Base-by-base conservation (phyloP, 2,888 invertebrate species). In the Macrophya alboannulata region DNA sequence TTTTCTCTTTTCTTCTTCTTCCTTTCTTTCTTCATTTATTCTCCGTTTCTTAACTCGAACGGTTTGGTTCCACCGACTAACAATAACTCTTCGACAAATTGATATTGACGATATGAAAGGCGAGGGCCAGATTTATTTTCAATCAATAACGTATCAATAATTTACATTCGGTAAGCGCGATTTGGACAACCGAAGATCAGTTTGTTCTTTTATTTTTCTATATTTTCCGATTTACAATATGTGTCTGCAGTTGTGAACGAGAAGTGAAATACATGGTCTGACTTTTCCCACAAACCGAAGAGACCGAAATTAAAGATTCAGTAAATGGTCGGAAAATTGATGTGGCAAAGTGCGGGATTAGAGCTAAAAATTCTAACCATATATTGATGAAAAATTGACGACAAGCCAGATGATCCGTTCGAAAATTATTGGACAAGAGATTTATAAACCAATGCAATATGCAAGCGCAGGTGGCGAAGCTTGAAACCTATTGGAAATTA, bases 391-490 rank as follows among this genome's bases (percentile, higher is more conserved):
- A 17, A 37, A 77, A 77, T 12, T 51, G 31, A n/a, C 51, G 72
- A 21, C 40, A 4, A 74, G 31, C 21, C 72, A 37, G 43, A 43
- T 62, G 81, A 81, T 81, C 51, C 51, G 9, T 12, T 51, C 4
- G n/a, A 43, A 43, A 15, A 81, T 21, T 62, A 81, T 81, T 81
- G 12, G 43, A 25, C 0, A n/a, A 59, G 81, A 81, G 62, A 81
- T 81, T 81, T 81, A 43, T 51, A 81, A 25, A 15, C 40, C 15
- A 81, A 21, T 40, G 40, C 40, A 40, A 62, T 17, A 62, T 59
- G 81, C 62, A 59, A 77, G 59, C 81, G 40, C 81, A 81, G 81
- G 81, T 81, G 81, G 81, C 43, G 59, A 59, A 81, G 43, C 81
- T 81, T 62, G 81, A 62, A 81, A 43, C 62, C 51, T 43, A 81